Evolutionary conservation across 2,888 invertebrate species (phyloP).

Genomic region (Crocallis elinguaria): DNA sequence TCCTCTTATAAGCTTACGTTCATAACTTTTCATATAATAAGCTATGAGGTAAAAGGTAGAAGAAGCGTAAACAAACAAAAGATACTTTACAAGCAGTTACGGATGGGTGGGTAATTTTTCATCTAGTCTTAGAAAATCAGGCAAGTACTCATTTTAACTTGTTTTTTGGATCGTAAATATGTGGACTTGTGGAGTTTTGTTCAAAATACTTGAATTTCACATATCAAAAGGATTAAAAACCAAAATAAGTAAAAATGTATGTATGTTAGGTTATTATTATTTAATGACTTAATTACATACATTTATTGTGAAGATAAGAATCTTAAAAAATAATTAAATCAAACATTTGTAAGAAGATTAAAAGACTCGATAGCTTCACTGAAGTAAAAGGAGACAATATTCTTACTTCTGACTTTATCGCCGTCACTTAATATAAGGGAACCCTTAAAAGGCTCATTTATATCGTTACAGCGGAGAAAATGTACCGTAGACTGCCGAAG

Average conservation of each 20-base stretch:
- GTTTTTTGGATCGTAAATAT: too few species aligned
- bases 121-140: not conserved
- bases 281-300: too few species aligned
- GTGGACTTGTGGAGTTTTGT: not conserved
- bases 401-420: constrained; percentile 34
- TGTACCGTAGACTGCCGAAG: constrained; percentile 41
- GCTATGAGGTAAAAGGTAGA: constrained; percentile 1
- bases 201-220: not conserved
- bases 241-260: not conserved
- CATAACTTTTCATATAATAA: constrained; percentile 8
- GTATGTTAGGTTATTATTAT: too few species aligned
- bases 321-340: constrained; percentile 18
- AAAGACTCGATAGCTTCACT: constrained; percentile 26
- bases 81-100: not conserved
- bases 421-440: constrained; percentile 38
- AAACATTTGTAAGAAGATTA: constrained; percentile 19
- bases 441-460: constrained; percentile 38
- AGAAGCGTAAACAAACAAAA: not conserved
- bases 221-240: constrained; percentile 2
- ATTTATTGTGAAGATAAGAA: too few species aligned
- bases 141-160: too few species aligned
- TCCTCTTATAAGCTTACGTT: constrained; percentile 15
- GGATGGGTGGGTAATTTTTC: not conserved
- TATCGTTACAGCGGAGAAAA: constrained; percentile 34
- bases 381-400: constrained; percentile 27